phyloP scores from a whole-genome alignment of 2,888 invertebrate genomes.

The Meiosimyza platycephala region DNA sequence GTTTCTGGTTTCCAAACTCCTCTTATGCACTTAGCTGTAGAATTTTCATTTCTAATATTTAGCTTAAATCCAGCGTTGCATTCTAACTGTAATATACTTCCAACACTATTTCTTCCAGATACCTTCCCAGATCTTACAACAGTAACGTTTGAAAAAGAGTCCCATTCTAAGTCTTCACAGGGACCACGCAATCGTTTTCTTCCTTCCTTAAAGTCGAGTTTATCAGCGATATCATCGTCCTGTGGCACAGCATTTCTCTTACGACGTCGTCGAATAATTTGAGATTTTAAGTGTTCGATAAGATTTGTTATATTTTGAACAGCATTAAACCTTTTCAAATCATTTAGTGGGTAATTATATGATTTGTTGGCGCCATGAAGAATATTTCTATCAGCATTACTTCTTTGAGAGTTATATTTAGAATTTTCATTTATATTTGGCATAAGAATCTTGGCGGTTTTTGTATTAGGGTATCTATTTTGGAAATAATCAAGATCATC shows the following conservation, averaged over 20 bases:
- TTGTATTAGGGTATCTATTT: not conserved
- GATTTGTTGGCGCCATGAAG: conserved; percentile 41
- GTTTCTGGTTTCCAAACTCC: conserved; percentile 88
- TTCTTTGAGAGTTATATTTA: conserved; percentile 42
- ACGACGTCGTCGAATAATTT: conserved; percentile 57
- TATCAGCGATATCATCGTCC: conserved; percentile 53
- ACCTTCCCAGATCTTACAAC: conserved; percentile 78
- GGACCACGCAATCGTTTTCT: conserved; percentile 69
- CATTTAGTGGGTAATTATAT: conserved; percentile 39
- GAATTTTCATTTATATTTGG: conserved; percentile 55
- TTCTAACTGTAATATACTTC: conserved; percentile 79
- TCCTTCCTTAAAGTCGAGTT: conserved; percentile 49
- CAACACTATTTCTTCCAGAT: conserved; percentile 79
- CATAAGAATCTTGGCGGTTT: conserved; percentile 47
- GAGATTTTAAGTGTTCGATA: conserved; percentile 61
- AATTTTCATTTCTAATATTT: conserved; percentile 78
- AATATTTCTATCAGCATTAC: conserved; percentile 33
- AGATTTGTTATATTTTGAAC: conserved; percentile 39
- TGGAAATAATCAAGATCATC: conserved; percentile 42
- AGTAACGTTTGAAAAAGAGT: conserved; percentile 70
- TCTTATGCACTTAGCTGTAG: conserved; percentile 82
- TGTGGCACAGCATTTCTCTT: conserved; percentile 50
- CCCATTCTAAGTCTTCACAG: conserved; percentile 71
- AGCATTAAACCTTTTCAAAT: not conserved
- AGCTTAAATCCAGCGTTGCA: conserved; percentile 83